phyloP scores from a whole-genome alignment of 2,888 invertebrate genomes.

The Schizaphis graminum region DNA sequence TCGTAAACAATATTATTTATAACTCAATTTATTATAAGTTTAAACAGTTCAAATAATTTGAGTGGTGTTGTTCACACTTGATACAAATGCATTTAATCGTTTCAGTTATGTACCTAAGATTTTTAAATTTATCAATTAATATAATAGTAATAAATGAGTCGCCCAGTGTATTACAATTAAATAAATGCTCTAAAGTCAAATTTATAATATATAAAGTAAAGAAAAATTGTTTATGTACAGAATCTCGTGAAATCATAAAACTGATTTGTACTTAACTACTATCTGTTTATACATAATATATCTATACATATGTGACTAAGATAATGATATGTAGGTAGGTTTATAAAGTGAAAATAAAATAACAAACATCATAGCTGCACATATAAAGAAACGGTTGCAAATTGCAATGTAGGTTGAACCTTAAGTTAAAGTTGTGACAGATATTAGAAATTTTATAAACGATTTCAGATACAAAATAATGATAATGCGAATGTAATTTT shows the following conservation, averaged over 20 bases:
- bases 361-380: background rate
- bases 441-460: conserved; percentile 3
- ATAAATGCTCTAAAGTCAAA: background rate
- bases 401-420: background rate
- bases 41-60: background rate
- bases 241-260: conserved; percentile 6
- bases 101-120: background rate
- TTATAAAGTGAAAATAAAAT: background rate
- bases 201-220: conserved; percentile 5
- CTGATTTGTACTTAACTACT: background rate
- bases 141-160: background rate
- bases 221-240: background rate
- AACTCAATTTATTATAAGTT: background rate
- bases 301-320: background rate
- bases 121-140: background rate
- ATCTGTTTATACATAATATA: background rate
- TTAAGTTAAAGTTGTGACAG: conserved; percentile 3
- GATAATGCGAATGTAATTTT: conserved; percentile 6
- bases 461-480: background rate
- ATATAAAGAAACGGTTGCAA: conserved; percentile 14
- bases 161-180: background rate
- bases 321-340: background rate
- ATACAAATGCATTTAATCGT: background rate
- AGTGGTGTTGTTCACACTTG: background rate
- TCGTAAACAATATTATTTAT: background rate